phyloP scores from a whole-genome alignment of 2,797 vertebrate species.

The Micromesistius poutassou region DNA sequence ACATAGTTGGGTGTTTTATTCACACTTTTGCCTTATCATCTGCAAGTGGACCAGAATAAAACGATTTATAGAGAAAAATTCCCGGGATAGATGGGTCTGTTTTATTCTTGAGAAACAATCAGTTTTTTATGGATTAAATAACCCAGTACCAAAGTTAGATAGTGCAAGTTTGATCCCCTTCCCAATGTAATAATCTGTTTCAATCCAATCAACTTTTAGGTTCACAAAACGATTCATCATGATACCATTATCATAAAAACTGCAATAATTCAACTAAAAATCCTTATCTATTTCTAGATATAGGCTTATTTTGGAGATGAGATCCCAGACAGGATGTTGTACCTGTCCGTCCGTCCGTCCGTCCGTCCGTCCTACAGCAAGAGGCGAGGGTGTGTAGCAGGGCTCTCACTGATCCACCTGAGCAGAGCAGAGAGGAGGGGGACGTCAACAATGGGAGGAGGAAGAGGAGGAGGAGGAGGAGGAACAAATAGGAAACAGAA shows the following conservation, averaged over 20 bases:
- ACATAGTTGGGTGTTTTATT: neutral
- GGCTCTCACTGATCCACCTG: slow-evolving; percentile 5
- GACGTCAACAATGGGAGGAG: neutral
- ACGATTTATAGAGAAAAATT: neutral
- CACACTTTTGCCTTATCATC: neutral
- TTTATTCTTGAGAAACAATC: neutral
- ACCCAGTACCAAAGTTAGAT: neutral
- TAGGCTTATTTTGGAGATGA: neutral
- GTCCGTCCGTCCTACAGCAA: neutral
- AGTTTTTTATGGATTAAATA: neutral
- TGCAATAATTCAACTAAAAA: neutral
- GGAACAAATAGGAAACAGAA: neutral
- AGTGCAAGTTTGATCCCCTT: neutral
- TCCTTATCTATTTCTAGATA: neutral
- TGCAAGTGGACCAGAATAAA: neutral
- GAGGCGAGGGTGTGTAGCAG: neutral
- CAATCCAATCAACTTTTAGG: neutral
- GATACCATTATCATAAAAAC: neutral
- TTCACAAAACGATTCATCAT: neutral
- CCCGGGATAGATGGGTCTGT: neutral
- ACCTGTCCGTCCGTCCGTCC: neutral
- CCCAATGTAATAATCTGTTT: neutral
- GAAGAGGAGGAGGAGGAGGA: neutral
- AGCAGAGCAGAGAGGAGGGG: neutral
- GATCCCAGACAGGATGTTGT: slow-evolving; percentile 1